Evolutionary conservation across 2,888 invertebrate species (phyloP).

Genomic region (Pheosia gnoma): DNA sequence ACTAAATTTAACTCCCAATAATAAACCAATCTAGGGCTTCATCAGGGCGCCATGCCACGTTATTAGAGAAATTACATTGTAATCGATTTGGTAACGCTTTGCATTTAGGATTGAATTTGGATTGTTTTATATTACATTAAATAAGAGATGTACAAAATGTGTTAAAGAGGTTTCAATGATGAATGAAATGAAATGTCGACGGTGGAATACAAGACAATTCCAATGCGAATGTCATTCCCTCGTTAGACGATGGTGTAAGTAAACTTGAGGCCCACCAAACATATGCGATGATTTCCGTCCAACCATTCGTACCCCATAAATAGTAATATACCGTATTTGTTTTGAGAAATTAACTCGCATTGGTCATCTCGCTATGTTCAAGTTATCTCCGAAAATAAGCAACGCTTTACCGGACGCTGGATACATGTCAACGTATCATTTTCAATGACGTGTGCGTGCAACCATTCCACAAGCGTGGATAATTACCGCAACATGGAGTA

Average conservation of each 20-base stretch:
- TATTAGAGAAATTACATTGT: constrained; percentile 36
- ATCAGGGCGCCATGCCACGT: constrained; percentile 24
- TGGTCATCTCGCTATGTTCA: constrained; percentile 12
- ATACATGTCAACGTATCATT: constrained; percentile 7
- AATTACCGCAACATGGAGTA: constrained; percentile 46
- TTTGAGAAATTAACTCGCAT: not conserved
- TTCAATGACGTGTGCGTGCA: constrained; percentile 10
- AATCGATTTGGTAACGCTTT: constrained; percentile 13
- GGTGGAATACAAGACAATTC: no score
- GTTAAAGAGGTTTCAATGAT: no score
- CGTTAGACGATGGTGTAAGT: no score
- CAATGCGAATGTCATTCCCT: no score
- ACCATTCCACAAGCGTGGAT: constrained; percentile 32
- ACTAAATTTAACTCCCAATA: constrained; percentile 36
- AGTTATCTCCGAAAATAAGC: constrained; percentile 28
- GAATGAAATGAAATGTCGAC: no score
- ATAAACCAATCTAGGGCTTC: constrained; percentile 22
- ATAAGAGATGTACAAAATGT: no score
- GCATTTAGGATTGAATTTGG: no score
- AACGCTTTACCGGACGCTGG: constrained; percentile 19
- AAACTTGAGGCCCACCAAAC: no score
- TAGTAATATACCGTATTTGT: not conserved
- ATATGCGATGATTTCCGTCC: no score
- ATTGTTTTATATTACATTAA: no score
- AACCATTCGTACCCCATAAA: not conserved